phyloP scores from a whole-genome alignment of 2,797 vertebrate genomes.

The Phalloptychus januarius region DNA sequence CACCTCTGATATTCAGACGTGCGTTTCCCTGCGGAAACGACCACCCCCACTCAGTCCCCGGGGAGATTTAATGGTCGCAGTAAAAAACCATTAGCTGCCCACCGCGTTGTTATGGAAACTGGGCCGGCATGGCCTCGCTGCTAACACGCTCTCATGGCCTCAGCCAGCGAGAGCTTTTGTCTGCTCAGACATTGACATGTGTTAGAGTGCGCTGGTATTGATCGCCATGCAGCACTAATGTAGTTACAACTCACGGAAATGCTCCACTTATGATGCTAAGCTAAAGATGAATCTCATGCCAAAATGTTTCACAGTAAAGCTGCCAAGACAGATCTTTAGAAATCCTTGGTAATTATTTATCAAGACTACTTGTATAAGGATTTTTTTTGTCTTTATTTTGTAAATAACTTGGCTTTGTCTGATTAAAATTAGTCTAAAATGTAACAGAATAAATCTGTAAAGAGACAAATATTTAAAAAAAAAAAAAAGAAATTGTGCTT shows the following conservation, averaged over 20 bases:
- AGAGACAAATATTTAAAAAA: neutral
- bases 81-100: slow-evolving; percentile 53
- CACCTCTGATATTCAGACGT: slow-evolving; percentile 27
- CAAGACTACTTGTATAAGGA: neutral
- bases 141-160: slow-evolving; percentile 53
- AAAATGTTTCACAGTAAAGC: neutral
- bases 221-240: slow-evolving; percentile 46
- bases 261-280: neutral
- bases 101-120: slow-evolving; percentile 82
- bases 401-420: neutral
- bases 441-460: neutral
- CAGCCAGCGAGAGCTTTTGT: slow-evolving; percentile 49
- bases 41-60: slow-evolving; percentile 24
- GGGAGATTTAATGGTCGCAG: slow-evolving; percentile 52
- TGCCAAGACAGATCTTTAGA: neutral
- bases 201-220: slow-evolving; percentile 28
- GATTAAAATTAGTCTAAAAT: neutral
- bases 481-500: neutral
- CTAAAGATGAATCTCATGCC: neutral
- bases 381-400: neutral
- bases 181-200: slow-evolving; percentile 34
- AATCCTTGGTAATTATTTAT: neutral
- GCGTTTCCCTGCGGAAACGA: slow-evolving; percentile 24
- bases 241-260: slow-evolving; percentile 29
- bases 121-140: slow-evolving; percentile 40